Evolutionary conservation across 2,113 vertebrate genomes (phyloP).

Genomic region (Craseonycteris thonglongyai): DNA sequence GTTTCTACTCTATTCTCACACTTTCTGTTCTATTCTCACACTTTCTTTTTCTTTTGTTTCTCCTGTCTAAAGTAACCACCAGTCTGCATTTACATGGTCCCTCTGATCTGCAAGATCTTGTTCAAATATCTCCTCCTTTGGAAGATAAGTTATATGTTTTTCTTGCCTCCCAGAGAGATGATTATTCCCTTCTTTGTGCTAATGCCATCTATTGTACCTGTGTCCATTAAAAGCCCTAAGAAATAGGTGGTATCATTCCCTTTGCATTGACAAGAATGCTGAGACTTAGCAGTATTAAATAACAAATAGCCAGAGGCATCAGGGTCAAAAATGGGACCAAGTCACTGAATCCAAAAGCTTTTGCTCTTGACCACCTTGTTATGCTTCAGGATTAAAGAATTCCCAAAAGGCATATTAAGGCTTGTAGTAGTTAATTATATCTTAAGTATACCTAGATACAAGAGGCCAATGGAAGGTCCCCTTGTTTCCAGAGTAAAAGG

Average conservation of each 20-base stretch:
- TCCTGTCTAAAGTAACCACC: neutral
- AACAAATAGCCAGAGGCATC: neutral
- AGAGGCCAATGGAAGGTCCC: neutral
- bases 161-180: neutral
- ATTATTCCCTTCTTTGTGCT: neutral
- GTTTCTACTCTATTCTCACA: too few relatives aligned
- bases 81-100: neutral
- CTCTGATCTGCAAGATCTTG: neutral
- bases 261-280: neutral
- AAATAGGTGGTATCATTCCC: neutral
- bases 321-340: neutral
- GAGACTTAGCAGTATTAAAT: neutral
- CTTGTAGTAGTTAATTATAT: neutral
- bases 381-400: too few relatives aligned
- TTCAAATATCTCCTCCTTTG: neutral
- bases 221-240: neutral
- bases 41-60: neutral
- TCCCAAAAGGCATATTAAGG: neutral
- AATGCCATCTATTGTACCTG: accelerated
- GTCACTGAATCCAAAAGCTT: neutral
- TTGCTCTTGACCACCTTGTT: neutral
- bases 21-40: neutral
- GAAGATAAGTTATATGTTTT: neutral
- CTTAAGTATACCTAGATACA: neutral
- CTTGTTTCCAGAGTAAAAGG: neutral